Evolutionary conservation across 2,888 invertebrate species (phyloP), one percentile per base, ranked within the genome.

Genomic region (Eupithecia dodoneata): DNA sequence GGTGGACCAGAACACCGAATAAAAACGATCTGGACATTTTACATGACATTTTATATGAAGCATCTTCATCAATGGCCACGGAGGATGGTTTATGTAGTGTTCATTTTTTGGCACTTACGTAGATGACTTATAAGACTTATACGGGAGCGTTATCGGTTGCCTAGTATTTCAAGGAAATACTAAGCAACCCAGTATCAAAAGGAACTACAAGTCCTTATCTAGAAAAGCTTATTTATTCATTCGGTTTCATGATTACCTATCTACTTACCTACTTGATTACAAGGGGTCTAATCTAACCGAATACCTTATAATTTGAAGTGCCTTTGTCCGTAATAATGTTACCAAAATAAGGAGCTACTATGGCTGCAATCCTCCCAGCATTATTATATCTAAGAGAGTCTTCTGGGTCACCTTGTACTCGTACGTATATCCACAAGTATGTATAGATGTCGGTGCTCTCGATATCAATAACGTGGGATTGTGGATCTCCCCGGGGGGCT

Each of bases 401-500:
- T 18, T 59, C 18, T 59, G 59, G 59, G 18, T 30, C 63, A 63
- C 18, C 63, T 63, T 63, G 63, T 63, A 59, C 59, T 10, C 18
- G n/a, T 59, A 59, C 18, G 30, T 30, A 18, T 18, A 9, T 59
- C 63, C 63, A 63, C 10, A 18, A 63, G 63, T 63, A 63, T 63
- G 3, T 63, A 63, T 59, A 59, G 59, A 59, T 30, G 30, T 63
- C 18, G n/a, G 63, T 30, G 63, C 63, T 63, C 63, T 18, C 63
- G 63, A 63, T 63, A 63, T 30, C 63, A 63, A 63, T 63, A 63
- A 30, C 63, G 63, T 63, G 63, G 63, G 63, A 63, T 63, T 63
- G 63, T 63, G 63, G 18, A 63, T 63, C 18, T 63, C 63, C 63
- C 63, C 63, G 4, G 63, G 30, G 63, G 2, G 12, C 30, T 63